These are phyloP conservation scores for Neomorphus geoffroyi DNA, from an alignment of 2,797 vertebrate genomes.

Conservation along the genomic window DNA sequence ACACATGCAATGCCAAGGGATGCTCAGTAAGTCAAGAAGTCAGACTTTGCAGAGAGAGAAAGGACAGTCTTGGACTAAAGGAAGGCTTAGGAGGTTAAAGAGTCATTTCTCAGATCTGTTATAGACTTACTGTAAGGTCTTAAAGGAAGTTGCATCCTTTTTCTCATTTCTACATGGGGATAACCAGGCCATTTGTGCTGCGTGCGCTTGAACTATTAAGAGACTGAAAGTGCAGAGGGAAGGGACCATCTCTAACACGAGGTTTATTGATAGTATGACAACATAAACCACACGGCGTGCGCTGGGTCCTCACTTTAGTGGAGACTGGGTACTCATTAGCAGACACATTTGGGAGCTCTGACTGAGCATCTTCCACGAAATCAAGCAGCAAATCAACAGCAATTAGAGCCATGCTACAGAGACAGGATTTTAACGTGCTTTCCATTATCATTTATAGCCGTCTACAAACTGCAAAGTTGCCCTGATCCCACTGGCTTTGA, in stretches of 20 bases:
- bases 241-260: neutral
- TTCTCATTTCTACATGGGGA: neutral
- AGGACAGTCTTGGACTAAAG: neutral
- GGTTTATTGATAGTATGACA: neutral
- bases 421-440: neutral
- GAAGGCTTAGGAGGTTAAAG: neutral
- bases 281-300: neutral
- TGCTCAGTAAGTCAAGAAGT: neutral
- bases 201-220: neutral
- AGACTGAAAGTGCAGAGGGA: neutral
- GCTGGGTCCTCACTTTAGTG: neutral
- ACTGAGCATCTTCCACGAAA: neutral
- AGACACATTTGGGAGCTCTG: neutral
- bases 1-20: neutral
- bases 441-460: slow-evolving; percentile 46
- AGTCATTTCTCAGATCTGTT: neutral
- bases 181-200: fast-evolving
- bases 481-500: slow-evolving; percentile 1
- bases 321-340: neutral
- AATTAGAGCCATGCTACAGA: slow-evolving; percentile 2
- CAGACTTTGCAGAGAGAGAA: neutral
- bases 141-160: neutral
- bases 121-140: neutral
- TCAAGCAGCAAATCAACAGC: slow-evolving; percentile 52
- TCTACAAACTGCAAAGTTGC: slow-evolving; percentile 11